phyloP scores from a whole-genome alignment of 2,113 vertebrate species.

The Podocnemis expansa region DNA sequence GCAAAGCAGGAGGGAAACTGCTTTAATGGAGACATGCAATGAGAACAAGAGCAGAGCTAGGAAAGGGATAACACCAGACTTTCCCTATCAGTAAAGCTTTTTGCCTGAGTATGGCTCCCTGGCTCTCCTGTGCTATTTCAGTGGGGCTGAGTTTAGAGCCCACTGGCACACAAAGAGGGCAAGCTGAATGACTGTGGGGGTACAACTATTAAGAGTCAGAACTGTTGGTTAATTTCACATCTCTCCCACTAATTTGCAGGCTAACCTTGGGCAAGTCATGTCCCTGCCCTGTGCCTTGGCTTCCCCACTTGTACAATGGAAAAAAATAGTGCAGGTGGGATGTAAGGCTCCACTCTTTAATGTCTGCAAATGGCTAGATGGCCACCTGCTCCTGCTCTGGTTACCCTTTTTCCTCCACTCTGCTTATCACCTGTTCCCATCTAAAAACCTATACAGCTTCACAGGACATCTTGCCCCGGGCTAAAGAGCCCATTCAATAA shows the following conservation, averaged over 20 bases:
- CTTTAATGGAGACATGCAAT: background rate
- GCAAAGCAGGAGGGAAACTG: background rate
- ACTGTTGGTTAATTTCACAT: background rate
- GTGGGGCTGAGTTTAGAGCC: background rate
- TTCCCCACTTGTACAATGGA: background rate
- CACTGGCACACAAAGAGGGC: background rate
- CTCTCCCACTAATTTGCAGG: background rate
- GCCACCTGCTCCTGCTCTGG: background rate
- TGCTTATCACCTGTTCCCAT: background rate
- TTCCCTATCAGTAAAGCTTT: background rate
- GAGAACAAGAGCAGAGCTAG: background rate
- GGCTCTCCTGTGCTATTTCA: background rate
- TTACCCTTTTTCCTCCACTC: background rate
- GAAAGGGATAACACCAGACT: background rate
- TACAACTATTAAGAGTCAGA: background rate
- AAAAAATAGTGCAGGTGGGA: background rate
- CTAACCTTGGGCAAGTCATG: background rate
- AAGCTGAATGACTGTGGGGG: background rate
- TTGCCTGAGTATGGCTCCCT: background rate
- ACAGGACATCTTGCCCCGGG: background rate
- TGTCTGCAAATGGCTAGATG: background rate
- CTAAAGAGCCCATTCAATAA: background rate
- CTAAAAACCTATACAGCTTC: background rate
- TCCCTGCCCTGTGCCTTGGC: background rate
- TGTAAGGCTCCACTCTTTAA: background rate